Percentiles rank a stretch among this genome's conserved stretches.
Conservation (phyloP, 2,113 vertebrate genomes). For the Herpetotheres cachinnans region DNA sequence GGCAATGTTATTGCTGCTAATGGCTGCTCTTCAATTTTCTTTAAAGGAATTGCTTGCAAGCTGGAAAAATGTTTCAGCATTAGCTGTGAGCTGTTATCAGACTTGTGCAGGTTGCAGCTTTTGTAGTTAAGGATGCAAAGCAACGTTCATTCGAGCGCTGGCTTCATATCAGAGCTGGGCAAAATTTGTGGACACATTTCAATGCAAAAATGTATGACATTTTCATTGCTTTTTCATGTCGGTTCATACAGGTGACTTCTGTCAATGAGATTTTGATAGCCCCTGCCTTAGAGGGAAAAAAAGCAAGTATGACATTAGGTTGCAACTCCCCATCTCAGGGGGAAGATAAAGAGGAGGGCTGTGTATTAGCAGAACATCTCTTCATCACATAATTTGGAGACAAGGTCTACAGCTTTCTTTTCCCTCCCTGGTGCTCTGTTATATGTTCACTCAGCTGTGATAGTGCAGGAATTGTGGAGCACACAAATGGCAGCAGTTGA, state of each 20-base stretch:
- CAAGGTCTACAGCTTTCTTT: not conserved
- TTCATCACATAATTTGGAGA: not conserved
- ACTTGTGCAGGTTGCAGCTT: constrained; percentile 41
- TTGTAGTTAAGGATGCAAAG: constrained; percentile 41
- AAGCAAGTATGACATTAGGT: not conserved
- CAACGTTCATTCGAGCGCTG: not conserved
- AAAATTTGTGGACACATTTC: constrained; percentile 3
- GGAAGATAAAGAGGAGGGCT: not conserved
- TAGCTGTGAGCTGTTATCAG: constrained; percentile 40
- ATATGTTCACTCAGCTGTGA: not conserved
- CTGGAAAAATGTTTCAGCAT: not conserved
- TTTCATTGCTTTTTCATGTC: not conserved
- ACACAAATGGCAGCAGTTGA: not conserved
- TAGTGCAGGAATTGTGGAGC: not conserved
- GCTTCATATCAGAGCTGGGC: not conserved
- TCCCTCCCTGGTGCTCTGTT: not conserved
- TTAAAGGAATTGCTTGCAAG: constrained; percentile 24
- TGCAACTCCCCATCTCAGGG: not conserved
- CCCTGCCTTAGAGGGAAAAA: not conserved
- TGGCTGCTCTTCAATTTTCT: not conserved
- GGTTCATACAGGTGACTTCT: not conserved
- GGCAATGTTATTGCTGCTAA: not conserved
- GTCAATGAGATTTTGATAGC: not conserved
- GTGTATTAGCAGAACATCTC: not conserved
- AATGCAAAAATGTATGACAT: not conserved